These are phyloP conservation scores for Drymonia ruficornis DNA, from an alignment of 2,888 invertebrate genomes.

Conservation along the genomic window DNA sequence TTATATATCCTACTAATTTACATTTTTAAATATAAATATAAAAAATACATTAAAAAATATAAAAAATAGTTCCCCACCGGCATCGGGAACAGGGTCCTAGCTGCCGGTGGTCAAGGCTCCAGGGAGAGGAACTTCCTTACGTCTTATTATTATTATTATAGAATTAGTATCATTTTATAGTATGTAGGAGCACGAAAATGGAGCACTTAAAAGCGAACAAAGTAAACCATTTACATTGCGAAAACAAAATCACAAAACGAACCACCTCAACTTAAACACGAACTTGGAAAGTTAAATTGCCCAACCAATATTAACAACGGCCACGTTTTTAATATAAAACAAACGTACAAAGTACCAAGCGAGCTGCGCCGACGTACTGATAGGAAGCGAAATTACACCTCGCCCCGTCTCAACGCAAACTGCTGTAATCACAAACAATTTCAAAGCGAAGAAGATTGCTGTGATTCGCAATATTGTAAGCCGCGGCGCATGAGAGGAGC, in stretches of 20 bases:
- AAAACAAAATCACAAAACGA: background rate
- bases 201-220: background rate
- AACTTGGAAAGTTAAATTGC: constrained; percentile 5
- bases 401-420: constrained; percentile 53
- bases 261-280: background rate
- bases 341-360: constrained; percentile 37
- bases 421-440: constrained; percentile 74
- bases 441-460: constrained; percentile 65
- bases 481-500: constrained; percentile 19
- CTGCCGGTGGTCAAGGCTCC: too few species aligned
- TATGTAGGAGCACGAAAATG: too few species aligned
- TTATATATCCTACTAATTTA: too few species aligned
- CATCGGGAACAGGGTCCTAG: too few species aligned
- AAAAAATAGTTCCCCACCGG: too few species aligned
- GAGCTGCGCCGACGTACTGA: constrained; percentile 42
- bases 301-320: constrained; percentile 33
- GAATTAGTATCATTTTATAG: too few species aligned
- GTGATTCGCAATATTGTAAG: constrained; percentile 62
- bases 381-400: constrained; percentile 65
- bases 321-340: constrained; percentile 54
- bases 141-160: too few species aligned
- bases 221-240: background rate
- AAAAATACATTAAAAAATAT: too few species aligned
- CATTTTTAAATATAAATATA: too few species aligned
- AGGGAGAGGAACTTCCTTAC: too few species aligned